Conservation (phyloP, 2,113 vertebrate species). For the Alosa alosa region DNA sequence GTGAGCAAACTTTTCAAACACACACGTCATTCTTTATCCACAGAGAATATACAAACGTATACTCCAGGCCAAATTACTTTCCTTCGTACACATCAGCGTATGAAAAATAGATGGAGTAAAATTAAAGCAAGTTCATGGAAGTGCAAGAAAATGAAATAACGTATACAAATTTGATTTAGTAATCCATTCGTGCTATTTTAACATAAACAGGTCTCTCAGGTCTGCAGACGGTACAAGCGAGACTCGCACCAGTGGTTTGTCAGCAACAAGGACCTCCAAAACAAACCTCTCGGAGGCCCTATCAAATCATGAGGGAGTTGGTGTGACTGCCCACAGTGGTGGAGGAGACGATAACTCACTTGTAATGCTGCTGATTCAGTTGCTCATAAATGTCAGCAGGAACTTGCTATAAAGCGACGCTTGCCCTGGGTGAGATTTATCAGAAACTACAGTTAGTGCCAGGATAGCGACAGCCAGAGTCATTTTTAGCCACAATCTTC, state of each 20-base stretch:
- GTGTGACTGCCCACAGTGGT: background rate
- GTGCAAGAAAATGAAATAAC: background rate
- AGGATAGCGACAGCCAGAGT: background rate
- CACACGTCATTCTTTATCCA: background rate
- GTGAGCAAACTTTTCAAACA: background rate
- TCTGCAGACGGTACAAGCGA: background rate
- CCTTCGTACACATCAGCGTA: background rate
- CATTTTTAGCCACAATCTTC: background rate
- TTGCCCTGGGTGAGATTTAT: background rate
- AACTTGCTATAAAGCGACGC: background rate
- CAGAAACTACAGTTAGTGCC: background rate
- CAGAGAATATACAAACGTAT: background rate
- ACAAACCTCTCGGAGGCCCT: conserved; percentile 23
- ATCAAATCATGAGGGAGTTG: conserved; percentile 3
- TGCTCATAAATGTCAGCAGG: conserved; percentile 4
- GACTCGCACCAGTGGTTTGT: conserved; percentile 5
- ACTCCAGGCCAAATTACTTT: background rate
- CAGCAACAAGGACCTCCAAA: background rate
- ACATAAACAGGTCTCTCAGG: background rate
- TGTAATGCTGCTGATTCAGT: background rate
- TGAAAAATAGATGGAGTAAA: background rate
- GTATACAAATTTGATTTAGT: background rate
- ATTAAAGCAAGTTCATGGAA: background rate
- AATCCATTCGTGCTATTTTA: background rate
- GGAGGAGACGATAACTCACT: background rate